Percentiles rank a stretch among this genome's conserved stretches.
Conservation (phyloP, 2,113 vertebrate species). For the Seriola aureovittata region DNA sequence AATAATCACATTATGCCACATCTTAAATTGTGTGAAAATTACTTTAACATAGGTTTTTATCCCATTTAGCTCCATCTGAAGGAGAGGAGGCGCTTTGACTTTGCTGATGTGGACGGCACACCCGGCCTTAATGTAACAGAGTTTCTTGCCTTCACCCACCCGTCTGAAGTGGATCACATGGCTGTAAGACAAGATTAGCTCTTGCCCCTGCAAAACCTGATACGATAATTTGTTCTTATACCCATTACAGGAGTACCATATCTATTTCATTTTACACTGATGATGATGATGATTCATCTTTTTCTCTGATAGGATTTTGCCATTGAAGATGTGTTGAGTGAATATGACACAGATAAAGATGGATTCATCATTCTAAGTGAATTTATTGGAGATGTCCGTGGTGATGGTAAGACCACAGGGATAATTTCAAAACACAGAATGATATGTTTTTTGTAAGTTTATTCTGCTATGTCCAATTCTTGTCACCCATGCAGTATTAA, state of each 20-base stretch:
- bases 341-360: constrained; percentile 93
- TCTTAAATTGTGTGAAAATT: neutral
- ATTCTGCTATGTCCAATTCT: neutral
- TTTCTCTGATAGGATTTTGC: constrained; percentile 89
- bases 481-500: neutral
- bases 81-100: constrained; percentile 94
- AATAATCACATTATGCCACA: constrained; percentile 1
- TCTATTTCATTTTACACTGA: neutral
- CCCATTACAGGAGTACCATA: neutral
- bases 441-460: neutral
- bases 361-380: constrained; percentile 93
- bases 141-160: constrained; percentile 95
- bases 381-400: constrained; percentile 93
- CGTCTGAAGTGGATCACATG: constrained; percentile 96
- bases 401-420: constrained; percentile 86
- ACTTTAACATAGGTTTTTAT: constrained; percentile 22
- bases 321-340: constrained; percentile 93
- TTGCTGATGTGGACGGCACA: constrained; percentile 87
- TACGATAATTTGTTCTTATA: neutral
- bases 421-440: neutral
- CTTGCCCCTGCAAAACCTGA: constrained; percentile 14
- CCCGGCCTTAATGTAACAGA: constrained; percentile 89
- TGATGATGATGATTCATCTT: neutral
- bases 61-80: constrained; percentile 90
- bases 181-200: constrained; percentile 84